These are phyloP conservation scores for Cuniculus paca DNA, from an alignment of 2,797 vertebrate genomes.

Conservation along the genomic window DNA sequence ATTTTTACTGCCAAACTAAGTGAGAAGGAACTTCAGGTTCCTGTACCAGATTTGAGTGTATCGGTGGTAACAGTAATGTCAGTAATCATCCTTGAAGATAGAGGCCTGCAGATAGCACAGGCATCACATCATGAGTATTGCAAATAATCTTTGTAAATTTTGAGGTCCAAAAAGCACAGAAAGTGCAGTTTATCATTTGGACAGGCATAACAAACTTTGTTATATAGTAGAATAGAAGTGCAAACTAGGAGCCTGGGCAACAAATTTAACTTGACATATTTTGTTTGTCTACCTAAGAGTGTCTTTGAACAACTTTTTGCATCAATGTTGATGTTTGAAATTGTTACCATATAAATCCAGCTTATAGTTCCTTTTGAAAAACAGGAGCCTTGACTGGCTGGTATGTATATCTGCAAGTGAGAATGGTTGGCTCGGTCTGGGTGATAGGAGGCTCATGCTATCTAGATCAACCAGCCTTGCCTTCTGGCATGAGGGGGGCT, in stretches of 20 bases:
- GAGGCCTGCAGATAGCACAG: neutral
- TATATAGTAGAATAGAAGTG: neutral
- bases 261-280: neutral
- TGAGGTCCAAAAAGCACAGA: neutral
- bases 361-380: conserved; percentile 32
- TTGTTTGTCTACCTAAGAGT: neutral
- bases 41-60: neutral
- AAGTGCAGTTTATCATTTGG: neutral
- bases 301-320: neutral
- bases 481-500: neutral
- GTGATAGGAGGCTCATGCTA: neutral
- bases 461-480: accelerated
- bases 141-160: conserved; percentile 25
- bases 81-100: neutral
- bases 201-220: neutral
- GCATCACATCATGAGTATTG: neutral
- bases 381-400: neutral
- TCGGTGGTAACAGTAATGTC: neutral
- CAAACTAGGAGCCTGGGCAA: neutral
- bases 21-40: neutral
- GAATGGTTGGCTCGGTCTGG: neutral
- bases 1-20: neutral
- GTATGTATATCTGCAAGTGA: neutral
- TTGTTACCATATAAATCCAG: neutral
- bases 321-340: conserved; percentile 37